Evolutionary conservation across 2,797 vertebrate species (phyloP).

Genomic region (Simalia tracyae): DNA sequence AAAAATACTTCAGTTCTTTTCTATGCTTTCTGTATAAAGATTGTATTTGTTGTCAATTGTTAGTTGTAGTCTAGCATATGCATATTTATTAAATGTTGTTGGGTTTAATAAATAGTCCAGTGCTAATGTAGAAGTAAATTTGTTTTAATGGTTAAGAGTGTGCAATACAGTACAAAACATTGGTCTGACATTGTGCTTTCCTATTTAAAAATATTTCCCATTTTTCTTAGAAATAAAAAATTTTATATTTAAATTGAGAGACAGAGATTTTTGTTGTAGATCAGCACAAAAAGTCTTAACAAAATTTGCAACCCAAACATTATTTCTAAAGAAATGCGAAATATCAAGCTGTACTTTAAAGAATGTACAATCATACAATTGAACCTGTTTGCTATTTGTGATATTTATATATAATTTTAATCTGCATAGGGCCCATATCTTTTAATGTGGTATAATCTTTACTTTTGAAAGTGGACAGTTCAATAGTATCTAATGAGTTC

Average conservation of each 20-base stretch:
- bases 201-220: not conserved
- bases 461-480: not conserved
- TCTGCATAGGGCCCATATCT: not conserved
- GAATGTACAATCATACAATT: not conserved
- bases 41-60: not conserved
- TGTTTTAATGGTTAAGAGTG: not conserved
- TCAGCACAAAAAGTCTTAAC: not conserved
- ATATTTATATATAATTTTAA: not conserved
- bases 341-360: not conserved
- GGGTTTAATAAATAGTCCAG: too few relatives aligned
- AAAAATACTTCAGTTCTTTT: not conserved
- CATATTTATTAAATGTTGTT: not conserved
- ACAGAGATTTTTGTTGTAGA: not conserved
- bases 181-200: not conserved
- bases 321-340: not conserved
- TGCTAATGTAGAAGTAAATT: not conserved
- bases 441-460: not conserved
- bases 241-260: not conserved
- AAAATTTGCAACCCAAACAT: not conserved
- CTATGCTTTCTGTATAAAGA: not conserved
- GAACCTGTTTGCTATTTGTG: not conserved
- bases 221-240: slow-evolving; percentile 24
- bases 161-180: not conserved
- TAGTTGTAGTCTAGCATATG: not conserved
- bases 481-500: not conserved